Conservation (phyloP, 2,888 invertebrate genomes). For the Poecilus cupreus region DNA sequence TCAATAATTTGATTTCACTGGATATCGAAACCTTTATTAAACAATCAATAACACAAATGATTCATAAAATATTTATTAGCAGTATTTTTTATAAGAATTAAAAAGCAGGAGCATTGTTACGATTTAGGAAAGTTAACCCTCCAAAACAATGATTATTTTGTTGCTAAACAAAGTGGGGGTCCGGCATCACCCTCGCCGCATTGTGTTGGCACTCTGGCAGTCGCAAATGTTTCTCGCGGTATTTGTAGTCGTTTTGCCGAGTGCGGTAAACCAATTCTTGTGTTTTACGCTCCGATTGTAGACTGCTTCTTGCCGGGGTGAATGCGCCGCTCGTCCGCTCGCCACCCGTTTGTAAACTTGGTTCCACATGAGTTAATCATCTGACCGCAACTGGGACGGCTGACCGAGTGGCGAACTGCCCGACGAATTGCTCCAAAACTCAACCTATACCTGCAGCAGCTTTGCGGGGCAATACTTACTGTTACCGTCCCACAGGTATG, state of each 20-base stretch:
- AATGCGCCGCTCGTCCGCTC: background rate
- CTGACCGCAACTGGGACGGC: slow-evolving; percentile 24
- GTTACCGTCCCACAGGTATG: slow-evolving; percentile 10
- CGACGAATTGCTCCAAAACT: slow-evolving; percentile 21
- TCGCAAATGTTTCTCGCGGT: slow-evolving; percentile 35
- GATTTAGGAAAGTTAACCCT: too few relatives aligned
- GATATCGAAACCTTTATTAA: too few relatives aligned
- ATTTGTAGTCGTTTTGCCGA: slow-evolving; percentile 33
- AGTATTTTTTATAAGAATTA: too few relatives aligned
- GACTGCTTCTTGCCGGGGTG: slow-evolving; percentile 39
- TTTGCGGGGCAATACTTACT: background rate
- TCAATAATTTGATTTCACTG: too few relatives aligned
- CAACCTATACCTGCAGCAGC: slow-evolving; percentile 4
- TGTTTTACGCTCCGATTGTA: slow-evolving; percentile 39
- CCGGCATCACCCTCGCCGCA: background rate
- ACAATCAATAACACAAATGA: too few relatives aligned
- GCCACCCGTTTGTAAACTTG: slow-evolving; percentile 47
- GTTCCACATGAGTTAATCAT: slow-evolving; percentile 54
- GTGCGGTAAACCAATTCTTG: slow-evolving; percentile 40
- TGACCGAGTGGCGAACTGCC: slow-evolving; percentile 29
- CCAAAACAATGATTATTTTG: background rate
- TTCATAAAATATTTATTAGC: too few relatives aligned
- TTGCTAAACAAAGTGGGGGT: background rate
- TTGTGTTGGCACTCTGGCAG: slow-evolving; percentile 5
- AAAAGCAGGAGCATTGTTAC: too few relatives aligned